Evolutionary conservation across 2,113 vertebrate species (phyloP), one percentile per base, ranked within the genome.

Genomic region (Dasyprocta punctata): DNA sequence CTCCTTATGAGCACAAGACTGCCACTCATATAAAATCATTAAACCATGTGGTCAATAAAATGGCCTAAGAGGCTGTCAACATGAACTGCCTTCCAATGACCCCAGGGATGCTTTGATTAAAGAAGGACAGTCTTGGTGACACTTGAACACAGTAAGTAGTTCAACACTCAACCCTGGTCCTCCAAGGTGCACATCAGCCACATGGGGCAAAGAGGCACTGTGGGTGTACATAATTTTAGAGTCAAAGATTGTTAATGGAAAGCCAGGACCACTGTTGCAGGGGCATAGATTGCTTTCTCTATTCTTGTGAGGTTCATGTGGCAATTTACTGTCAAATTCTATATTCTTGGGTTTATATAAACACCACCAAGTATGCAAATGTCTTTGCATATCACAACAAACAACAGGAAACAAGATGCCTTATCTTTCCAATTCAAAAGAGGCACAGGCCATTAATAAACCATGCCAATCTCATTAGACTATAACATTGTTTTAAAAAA

Each of bases 371-470:
- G 60, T 54, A 86, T 38, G 63, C 65, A 96, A 65, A 96, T 89
- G 86, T 86, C 78, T 94, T 86, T 86, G 87, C 75, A 9, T 22
- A 91, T 47, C 81, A 80, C 26, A 82, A 33, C 60, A 83, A 92
- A 89, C 58, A 92, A 89, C 80, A 95, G 41, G 92, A 95, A 75
- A 94, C 47, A 95, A 88, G 84, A 54, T 73, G 30, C 17, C 84
- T 83, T 61, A 81, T 83, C 89, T 88, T 88, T 83, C 52, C 71
- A 86, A 41, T 93, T 96, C 92, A 67, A 81, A 95, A 90, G 71
- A 93, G 33, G 65, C 73, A n/a, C 17, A 84, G 77, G 36, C 41
- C 90, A 94, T 97, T 96, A 97, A 97, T 92, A 96, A 96, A 95
- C 89, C 92, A 97, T 90, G 89, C 58, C 93, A 96, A 92, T 95